These are phyloP conservation scores for Dolomedes plantarius DNA, from an alignment of 2,888 invertebrate species.

Conservation along the genomic window DNA sequence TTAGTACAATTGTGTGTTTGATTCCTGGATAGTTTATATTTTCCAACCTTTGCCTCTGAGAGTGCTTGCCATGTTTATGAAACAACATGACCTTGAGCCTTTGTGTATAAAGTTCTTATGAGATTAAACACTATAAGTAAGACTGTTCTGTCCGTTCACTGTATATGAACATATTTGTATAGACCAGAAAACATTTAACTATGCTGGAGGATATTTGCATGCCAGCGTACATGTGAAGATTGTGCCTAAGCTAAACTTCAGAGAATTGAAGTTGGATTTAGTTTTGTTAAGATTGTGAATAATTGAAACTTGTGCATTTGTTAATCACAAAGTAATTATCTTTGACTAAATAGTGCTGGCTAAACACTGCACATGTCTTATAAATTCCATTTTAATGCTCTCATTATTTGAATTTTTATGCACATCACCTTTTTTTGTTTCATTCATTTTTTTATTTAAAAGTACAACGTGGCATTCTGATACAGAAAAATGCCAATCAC, in stretches of 20 bases:
- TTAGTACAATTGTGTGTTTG: not conserved
- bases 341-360: constrained; percentile 2
- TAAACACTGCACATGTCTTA: constrained; percentile 35
- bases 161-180: constrained; percentile 63
- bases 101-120: constrained; percentile 34
- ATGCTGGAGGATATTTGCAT: constrained; percentile 36
- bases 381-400: constrained; percentile 45
- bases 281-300: constrained; percentile 61
- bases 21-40: not conserved
- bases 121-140: constrained; percentile 48
- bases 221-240: constrained; percentile 56
- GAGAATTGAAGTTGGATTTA: constrained; percentile 40
- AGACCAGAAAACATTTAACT: constrained; percentile 35
- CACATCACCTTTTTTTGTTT: constrained; percentile 29
- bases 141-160: constrained; percentile 45
- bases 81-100: constrained; percentile 8
- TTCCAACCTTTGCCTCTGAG: not conserved
- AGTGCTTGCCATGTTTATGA: constrained; percentile 7
- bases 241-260: constrained; percentile 65
- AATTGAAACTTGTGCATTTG: constrained; percentile 36
- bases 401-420: constrained; percentile 47
- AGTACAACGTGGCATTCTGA: constrained; percentile 53
- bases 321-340: constrained; percentile 37
- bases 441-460: constrained; percentile 22
- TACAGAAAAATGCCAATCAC: constrained; percentile 23